Evolutionary conservation across 1,140 invertebrate species (phyloP), one percentile per base, ranked within the genome.

Genomic region (Brachionus plicatilis): DNA sequence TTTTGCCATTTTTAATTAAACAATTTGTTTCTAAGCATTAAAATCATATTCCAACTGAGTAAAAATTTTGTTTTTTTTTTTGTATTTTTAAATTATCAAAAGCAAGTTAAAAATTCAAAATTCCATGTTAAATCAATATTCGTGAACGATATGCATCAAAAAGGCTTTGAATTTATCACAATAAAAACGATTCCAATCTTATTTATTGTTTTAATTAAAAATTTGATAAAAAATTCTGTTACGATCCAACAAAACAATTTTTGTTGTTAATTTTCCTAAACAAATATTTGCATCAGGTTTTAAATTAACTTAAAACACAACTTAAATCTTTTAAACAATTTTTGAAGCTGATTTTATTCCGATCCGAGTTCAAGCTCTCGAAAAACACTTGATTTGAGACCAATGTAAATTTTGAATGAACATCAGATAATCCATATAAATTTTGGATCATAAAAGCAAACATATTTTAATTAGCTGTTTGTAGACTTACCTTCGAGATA

Each of bases 391-490:
- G 33, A 68, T 37, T 68, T 12, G 65, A 27, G 24, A 14, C 17
- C 14, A 65, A 27, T 65, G 5, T 27, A 65, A 68, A 68, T 33
- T 68, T 68, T 27, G 53, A 56, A 56, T 56, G 53, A 56, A 56
- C 53, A 56, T 56, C 53, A 56, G 53, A 56, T 56, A 56, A 56
- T 56, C 53, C 53, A 56, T 3, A 33, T 68, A 33, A 68, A 6
- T 12, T 68, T 33, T 68, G 65, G 65, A 68, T 68, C 65, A 68
- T 37, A 68, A 68, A 68, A 68, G 65, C 65, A 68, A 68, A 68
- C 29, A 68, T 27, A 68, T 37, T 68, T 68, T 68, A 68, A 29
- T 68, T 68, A 68, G 65, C 65, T 68, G 65, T 68, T 68, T 68
- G 65, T 68, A 7, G 65, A 68, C 65, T 68, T 68, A 68, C 65